phyloP scores from a whole-genome alignment of 92 coral and sea anemone species.

The Paramuricea clavata region DNA sequence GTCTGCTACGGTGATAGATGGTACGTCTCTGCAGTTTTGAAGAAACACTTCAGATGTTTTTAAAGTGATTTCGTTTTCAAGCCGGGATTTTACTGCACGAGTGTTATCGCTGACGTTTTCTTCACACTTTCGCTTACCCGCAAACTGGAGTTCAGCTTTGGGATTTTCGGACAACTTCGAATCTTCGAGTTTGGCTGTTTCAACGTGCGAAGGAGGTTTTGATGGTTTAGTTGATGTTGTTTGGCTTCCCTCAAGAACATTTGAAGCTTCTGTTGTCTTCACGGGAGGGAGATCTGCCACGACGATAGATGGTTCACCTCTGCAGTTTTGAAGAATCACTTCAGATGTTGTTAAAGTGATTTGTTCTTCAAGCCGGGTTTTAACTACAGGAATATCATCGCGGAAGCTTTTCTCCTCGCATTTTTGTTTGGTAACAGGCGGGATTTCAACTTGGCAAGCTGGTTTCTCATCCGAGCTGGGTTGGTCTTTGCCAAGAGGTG shows the following conservation, averaged over 20 bases:
- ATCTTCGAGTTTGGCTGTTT: background rate
- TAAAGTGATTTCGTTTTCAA: no score
- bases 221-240: background rate
- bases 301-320: background rate
- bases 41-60: no score
- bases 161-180: no score
- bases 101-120: no score
- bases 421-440: background rate
- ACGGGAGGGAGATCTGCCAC: background rate
- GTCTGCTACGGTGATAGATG: no score
- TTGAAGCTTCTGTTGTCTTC: background rate
- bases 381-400: background rate
- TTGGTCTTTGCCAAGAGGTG: background rate
- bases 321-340: background rate
- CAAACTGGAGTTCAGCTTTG: no score
- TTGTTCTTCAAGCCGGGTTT: background rate
- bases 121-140: no score
- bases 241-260: background rate
- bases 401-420: background rate
- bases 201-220: background rate
- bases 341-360: background rate
- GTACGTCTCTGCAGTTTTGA: no score
- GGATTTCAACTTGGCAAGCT: background rate
- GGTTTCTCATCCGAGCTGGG: background rate
- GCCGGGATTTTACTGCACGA: no score